Evolutionary conservation across 2,113 vertebrate species (phyloP).

Genomic region (Sialia sialis): DNA sequence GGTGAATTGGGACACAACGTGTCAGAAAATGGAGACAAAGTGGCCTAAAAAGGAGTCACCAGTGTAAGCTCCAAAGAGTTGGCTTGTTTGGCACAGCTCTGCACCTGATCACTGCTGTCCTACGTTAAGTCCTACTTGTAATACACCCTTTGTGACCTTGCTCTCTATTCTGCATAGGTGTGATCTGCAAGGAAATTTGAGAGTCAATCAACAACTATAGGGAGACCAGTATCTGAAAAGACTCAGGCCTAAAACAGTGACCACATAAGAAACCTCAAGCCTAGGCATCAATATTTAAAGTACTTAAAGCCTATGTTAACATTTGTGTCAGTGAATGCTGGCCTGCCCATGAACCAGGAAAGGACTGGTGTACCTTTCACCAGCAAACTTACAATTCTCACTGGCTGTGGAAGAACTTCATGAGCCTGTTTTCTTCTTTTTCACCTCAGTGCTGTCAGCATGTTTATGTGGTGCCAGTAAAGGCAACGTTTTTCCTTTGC

Average conservation of each 20-base stretch:
- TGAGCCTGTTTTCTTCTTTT: background rate
- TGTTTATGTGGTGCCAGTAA: background rate
- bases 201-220: background rate
- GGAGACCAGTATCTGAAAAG: background rate
- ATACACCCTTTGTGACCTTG: background rate
- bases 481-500: background rate
- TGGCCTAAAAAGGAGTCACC: background rate
- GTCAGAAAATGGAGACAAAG: rapidly evolving
- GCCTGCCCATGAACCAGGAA: background rate
- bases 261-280: background rate
- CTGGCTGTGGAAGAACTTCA: background rate
- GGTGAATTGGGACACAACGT: background rate
- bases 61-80: background rate
- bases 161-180: background rate
- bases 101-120: background rate
- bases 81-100: background rate
- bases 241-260: background rate
- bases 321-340: background rate
- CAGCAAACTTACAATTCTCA: background rate
- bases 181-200: background rate
- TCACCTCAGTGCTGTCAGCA: background rate
- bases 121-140: background rate
- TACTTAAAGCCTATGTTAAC: background rate
- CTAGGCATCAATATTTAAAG: background rate
- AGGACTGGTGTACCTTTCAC: rapidly evolving